A percentile compares a stretch with the other conserved stretches of the same genome.
These are phyloP conservation scores for Pholis gunnellus DNA, from an alignment of 2,113 vertebrate genomes.

Conservation along the genomic window DNA sequence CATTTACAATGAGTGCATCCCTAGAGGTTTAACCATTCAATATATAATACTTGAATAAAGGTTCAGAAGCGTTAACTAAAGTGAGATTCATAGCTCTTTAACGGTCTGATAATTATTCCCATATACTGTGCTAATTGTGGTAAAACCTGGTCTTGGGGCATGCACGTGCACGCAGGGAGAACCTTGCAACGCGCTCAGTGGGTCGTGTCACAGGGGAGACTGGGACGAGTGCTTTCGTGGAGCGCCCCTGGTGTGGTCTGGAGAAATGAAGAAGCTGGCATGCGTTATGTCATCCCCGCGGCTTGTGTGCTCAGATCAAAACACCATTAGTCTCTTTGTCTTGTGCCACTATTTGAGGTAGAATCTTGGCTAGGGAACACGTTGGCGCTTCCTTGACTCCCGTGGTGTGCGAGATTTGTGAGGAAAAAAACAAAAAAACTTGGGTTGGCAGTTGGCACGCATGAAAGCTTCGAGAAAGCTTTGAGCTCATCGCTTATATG, in stretches of 20 bases:
- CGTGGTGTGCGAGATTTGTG: constrained; percentile 56
- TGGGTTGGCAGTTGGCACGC: constrained; percentile 43
- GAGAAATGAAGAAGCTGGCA: constrained; percentile 76
- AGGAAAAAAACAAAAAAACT: constrained; percentile 15
- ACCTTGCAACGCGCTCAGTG: constrained; percentile 57
- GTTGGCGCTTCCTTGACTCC: constrained; percentile 67
- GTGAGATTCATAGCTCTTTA: neutral
- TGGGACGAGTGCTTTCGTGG: constrained; percentile 60
- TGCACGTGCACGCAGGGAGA: constrained; percentile 42
- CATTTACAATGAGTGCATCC: neutral
- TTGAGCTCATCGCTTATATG: constrained; percentile 22
- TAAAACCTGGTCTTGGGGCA: constrained; percentile 30
- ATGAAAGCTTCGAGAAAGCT: constrained; percentile 52
- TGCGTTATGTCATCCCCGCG: constrained; percentile 77
- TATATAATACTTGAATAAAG: neutral
- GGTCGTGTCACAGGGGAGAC: constrained; percentile 65
- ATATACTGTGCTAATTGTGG: constrained; percentile 26
- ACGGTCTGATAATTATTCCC: neutral
- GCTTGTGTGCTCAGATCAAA: constrained; percentile 80
- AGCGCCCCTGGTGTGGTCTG: constrained; percentile 69
- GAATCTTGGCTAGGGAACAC: constrained; percentile 67
- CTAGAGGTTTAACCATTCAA: neutral
- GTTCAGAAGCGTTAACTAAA: neutral
- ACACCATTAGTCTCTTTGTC: constrained; percentile 82
- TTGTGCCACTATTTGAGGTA: constrained; percentile 73